Evolutionary conservation across 1,140 invertebrate genomes (phyloP).

Genomic region (Caligus rogercresseyi): DNA sequence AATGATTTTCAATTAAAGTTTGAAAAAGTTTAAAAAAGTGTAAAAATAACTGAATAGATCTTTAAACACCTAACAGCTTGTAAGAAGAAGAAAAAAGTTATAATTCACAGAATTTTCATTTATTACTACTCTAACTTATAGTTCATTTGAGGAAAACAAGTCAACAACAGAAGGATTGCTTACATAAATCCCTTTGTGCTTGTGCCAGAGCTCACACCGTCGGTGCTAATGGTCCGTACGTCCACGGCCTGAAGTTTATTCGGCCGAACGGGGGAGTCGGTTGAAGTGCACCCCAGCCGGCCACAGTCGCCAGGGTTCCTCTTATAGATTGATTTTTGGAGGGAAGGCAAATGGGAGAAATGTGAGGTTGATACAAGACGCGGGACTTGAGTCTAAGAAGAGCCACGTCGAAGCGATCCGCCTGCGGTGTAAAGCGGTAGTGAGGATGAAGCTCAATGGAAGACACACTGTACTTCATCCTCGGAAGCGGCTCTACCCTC

Average conservation of each 20-base stretch:
- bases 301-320: slow-evolving; percentile 74
- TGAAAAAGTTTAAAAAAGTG: too few relatives aligned
- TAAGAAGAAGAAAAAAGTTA: too few relatives aligned
- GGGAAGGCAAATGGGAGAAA: slow-evolving; percentile 77
- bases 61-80: too few relatives aligned
- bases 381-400: slow-evolving; percentile 67
- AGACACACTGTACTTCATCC: slow-evolving; percentile 65
- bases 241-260: slow-evolving; percentile 79
- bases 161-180: slow-evolving; percentile 32
- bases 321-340: slow-evolving; percentile 66
- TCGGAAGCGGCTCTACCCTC: slow-evolving; percentile 65
- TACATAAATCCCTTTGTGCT: slow-evolving; percentile 54
- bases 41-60: too few relatives aligned
- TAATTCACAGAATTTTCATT: too few relatives aligned
- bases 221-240: slow-evolving; percentile 71
- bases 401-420: slow-evolving; percentile 68
- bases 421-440: slow-evolving; percentile 75
- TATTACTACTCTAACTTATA: too few relatives aligned
- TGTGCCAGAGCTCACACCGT: slow-evolving; percentile 56
- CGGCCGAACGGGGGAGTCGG: slow-evolving; percentile 59
- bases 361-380: slow-evolving; percentile 72
- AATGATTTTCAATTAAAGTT: too few relatives aligned
- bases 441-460: slow-evolving; percentile 52
- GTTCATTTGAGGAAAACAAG: too few relatives aligned
- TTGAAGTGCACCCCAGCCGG: slow-evolving; percentile 78